Conservation (phyloP, 2,113 vertebrate species). For the Salvelinus namaycush region DNA sequence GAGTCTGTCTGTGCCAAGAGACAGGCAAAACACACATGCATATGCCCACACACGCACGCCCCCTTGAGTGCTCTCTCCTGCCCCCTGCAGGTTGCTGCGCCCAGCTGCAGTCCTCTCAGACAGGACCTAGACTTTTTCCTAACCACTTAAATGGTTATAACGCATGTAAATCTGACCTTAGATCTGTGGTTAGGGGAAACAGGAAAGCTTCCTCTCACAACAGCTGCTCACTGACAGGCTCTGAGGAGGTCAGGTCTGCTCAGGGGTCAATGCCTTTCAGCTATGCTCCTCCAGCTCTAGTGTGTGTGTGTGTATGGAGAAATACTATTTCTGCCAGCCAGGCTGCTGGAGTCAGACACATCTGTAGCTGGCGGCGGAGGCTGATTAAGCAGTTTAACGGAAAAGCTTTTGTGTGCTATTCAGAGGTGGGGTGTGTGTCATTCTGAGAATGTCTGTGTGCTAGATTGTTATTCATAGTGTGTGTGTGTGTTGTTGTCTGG, state of each 20-base stretch:
- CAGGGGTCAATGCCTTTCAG: conserved; percentile 50
- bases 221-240: conserved; percentile 18
- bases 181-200: neutral
- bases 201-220: neutral
- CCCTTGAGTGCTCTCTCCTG: conserved; percentile 43
- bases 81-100: conserved; percentile 46
- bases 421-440: neutral
- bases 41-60: neutral
- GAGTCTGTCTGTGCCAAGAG: conserved; percentile 1
- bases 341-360: neutral
- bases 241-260: conserved; percentile 19
- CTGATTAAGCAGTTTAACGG: neutral
- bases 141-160: no score
- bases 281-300: conserved; percentile 6
- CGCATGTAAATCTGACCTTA: neutral
- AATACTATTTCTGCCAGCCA: neutral
- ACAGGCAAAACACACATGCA: neutral
- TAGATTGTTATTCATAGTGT: neutral
- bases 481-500: neutral
- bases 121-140: no score
- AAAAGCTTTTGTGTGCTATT: neutral
- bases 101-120: neutral
- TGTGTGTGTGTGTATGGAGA: neutral
- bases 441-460: neutral
- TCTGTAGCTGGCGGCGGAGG: neutral